phyloP scores from a whole-genome alignment of 2,888 invertebrate species.

The Patella caerulea region DNA sequence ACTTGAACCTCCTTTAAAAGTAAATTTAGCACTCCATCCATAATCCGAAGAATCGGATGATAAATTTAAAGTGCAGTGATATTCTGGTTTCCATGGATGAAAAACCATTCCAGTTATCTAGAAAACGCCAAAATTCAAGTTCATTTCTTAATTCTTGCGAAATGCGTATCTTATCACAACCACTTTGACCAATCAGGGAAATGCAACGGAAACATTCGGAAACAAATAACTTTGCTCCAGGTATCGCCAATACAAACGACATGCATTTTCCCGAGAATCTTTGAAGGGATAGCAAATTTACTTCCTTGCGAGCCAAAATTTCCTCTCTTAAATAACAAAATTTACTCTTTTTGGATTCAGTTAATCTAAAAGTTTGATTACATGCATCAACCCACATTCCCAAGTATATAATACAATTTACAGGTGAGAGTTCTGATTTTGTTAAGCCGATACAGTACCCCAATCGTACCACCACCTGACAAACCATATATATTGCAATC shows the following conservation, averaged over 20 bases:
- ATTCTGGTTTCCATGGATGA: background rate
- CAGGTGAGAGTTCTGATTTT: background rate
- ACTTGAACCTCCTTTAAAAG: background rate
- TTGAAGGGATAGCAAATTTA: background rate
- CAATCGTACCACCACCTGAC: background rate
- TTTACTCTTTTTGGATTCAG: background rate
- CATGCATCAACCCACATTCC: background rate
- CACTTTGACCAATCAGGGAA: background rate
- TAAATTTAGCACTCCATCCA: background rate
- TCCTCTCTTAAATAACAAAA: background rate
- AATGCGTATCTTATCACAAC: background rate
- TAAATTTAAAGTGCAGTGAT: background rate
- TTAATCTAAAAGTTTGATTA: background rate
- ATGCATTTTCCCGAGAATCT: constrained; percentile 1
- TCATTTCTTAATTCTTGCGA: background rate
- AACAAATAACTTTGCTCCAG: background rate
- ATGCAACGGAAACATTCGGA: background rate
- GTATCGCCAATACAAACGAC: background rate
- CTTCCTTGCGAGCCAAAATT: background rate
- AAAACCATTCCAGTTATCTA: background rate
- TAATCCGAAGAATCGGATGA: background rate
- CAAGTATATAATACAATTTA: background rate
- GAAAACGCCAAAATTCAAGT: background rate
- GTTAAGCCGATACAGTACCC: background rate
- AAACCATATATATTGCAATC: background rate